Evolutionary conservation across 1,140 invertebrate genomes (phyloP), one percentile per base, ranked within the genome.

Genomic region (Drosophila micromelanica): DNA sequence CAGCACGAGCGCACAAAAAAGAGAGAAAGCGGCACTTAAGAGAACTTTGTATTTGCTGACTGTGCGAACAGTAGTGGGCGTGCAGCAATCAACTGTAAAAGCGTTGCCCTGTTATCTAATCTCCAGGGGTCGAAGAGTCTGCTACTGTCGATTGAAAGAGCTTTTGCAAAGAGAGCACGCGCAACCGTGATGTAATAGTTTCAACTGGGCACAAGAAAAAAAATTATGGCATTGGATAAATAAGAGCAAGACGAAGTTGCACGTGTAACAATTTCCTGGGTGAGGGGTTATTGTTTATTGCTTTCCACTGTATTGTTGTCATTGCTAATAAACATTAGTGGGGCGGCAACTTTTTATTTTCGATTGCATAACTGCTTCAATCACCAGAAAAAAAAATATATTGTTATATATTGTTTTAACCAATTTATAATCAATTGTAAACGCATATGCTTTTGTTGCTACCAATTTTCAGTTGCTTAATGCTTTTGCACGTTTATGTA

Each of bases 121-220:
- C 67, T 59, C 23, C 35, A 57, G 42, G 27, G 42, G 11, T 2
- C 6, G 32, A 35, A 27, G 27, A 27, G 8, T n/a, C n/a, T 40
- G 43, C 35, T 32, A 23, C 27, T 35, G 51, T 13, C 13, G 17
- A 61, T 40, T 40, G n/a, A 59, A 42, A 56, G 52, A 67, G 56
- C 65, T 74, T 70, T 70, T 20, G 45, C 65, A 70, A 68, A 73
- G 74, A 73, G 74, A 76, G 74, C 76, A 76, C 76, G 74, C 76
- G 76, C 76, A 43, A 37, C 63, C 62, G 82, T 87, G 82, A 87
- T 79, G 82, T 87, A 87, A 87, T 67, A 81, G 45, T 67, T 78
- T 40, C 35, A 46, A 27, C 6, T n/a, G 20, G 12, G 4, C 32
- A 30, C 17, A n/a, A 46, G 7, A 30, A 40, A 27, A 48, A 40